A percentile compares a stretch with the other conserved stretches of the same genome.
Evolutionary conservation across 2,797 vertebrate genomes (phyloP).

Genomic region (Phrynocephalus guinanensis): DNA sequence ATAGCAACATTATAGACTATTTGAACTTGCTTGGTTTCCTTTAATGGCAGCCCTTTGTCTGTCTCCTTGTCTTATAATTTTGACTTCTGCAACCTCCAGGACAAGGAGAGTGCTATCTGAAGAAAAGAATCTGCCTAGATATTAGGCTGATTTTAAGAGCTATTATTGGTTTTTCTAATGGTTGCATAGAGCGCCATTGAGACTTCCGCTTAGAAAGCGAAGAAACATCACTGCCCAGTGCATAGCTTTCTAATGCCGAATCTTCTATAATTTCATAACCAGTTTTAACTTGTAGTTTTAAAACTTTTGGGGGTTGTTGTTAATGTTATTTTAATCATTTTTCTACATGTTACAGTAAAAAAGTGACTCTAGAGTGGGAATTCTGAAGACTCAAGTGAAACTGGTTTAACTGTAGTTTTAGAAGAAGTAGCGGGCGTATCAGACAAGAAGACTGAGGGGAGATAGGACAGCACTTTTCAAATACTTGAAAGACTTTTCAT

Average conservation of each 20-base stretch:
- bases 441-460: no score
- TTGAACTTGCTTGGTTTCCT: neutral
- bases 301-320: neutral
- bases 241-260: no score
- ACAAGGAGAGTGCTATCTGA: neutral
- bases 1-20: neutral
- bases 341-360: neutral
- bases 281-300: neutral
- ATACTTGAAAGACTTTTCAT: no score
- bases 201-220: neutral
- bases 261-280: neutral
- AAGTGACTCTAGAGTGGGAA: neutral
- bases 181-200: neutral
- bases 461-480: no score
- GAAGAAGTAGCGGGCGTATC: no score
- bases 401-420: neutral
- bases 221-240: neutral
- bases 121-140: neutral
- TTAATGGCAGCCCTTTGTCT: neutral
- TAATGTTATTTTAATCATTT: neutral
- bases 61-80: neutral
- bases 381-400: neutral
- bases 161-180: neutral
- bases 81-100: neutral
- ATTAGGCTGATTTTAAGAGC: neutral